Evolutionary conservation across 2,113 vertebrate species (phyloP).

Genomic region (Xiphias gladius): DNA sequence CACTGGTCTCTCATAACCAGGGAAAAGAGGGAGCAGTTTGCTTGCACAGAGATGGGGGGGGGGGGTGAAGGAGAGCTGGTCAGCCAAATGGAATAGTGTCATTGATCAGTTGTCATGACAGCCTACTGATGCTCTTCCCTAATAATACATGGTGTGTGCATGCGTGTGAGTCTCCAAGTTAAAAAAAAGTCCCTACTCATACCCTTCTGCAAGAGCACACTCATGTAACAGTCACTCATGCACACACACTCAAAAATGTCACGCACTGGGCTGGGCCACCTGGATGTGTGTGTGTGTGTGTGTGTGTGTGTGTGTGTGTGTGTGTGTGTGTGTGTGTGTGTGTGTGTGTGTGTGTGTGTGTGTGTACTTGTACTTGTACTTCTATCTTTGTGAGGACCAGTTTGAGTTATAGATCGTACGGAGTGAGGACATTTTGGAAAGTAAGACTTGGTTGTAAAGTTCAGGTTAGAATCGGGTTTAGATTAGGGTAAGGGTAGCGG

Average conservation of each 20-base stretch:
- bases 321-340: too few relatives aligned
- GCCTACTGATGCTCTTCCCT: conserved; percentile 71
- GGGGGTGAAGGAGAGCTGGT: conserved; percentile 56
- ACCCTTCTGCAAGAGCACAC: conserved; percentile 39
- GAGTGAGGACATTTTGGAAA: too few relatives aligned
- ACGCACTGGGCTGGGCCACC: conserved; percentile 37
- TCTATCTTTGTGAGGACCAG: too few relatives aligned
- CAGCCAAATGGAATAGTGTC: conserved; percentile 78
- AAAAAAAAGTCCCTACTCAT: conserved; percentile 30
- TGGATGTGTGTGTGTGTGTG: conserved; percentile 21
- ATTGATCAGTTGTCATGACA: conserved; percentile 81
- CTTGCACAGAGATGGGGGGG: conserved; percentile 38
- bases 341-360: too few relatives aligned
- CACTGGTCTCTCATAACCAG: conserved; percentile 59
- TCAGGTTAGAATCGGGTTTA: too few relatives aligned
- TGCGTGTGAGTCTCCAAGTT: conserved; percentile 18
- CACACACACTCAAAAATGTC: conserved; percentile 51
- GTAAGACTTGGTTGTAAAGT: too few relatives aligned
- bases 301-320: conserved; percentile 18
- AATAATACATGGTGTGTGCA: conserved; percentile 64
- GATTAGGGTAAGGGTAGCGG: too few relatives aligned
- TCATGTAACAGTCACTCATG: conserved; percentile 44
- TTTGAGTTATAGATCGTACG: too few relatives aligned
- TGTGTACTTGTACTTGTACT: too few relatives aligned
- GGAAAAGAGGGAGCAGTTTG: conserved; percentile 51